These are phyloP conservation scores for Andrena cerasifolii DNA, from an alignment of 1,140 invertebrate genomes.

Conservation along the genomic window DNA sequence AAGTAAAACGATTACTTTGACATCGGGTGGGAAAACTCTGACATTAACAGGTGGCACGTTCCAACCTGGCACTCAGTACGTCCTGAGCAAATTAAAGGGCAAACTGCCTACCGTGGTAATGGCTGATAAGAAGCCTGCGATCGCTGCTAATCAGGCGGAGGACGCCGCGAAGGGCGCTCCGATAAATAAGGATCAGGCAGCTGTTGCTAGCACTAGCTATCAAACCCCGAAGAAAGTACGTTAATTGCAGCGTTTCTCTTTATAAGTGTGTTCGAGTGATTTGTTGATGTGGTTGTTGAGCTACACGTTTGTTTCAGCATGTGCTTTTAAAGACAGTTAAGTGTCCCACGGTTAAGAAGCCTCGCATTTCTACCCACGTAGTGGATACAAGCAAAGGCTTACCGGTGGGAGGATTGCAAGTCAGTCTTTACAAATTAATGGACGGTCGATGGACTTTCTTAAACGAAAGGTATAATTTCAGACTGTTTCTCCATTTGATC, in stretches of 20 bases:
- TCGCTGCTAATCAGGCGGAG: constrained; percentile 23
- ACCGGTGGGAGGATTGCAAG: constrained; percentile 84
- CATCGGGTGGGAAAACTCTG: constrained; percentile 68
- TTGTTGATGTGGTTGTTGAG: neutral
- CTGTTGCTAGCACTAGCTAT: constrained; percentile 56
- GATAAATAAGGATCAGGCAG: constrained; percentile 25
- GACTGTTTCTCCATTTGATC: constrained; percentile 31
- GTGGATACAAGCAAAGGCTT: constrained; percentile 86
- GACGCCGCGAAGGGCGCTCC: constrained; percentile 32
- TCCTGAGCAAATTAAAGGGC: constrained; percentile 70
- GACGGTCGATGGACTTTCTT: constrained; percentile 85
- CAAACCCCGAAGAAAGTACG: constrained; percentile 46
- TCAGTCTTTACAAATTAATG: constrained; percentile 86
- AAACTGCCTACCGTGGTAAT: constrained; percentile 65
- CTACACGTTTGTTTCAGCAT: constrained; percentile 18
- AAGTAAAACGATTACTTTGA: constrained; percentile 66
- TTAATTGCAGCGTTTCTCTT: neutral
- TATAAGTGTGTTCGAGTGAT: neutral
- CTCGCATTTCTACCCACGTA: constrained; percentile 85
- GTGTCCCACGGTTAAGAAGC: constrained; percentile 62
- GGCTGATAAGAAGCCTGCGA: constrained; percentile 50
- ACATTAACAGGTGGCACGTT: constrained; percentile 67
- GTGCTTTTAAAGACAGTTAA: constrained; percentile 40
- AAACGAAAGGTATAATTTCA: constrained; percentile 81
- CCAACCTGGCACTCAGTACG: constrained; percentile 63